Evolutionary conservation across 2,113 vertebrate genomes (phyloP), one percentile per base, ranked within the genome.

Genomic region (Tenebrosternarchus preto): DNA sequence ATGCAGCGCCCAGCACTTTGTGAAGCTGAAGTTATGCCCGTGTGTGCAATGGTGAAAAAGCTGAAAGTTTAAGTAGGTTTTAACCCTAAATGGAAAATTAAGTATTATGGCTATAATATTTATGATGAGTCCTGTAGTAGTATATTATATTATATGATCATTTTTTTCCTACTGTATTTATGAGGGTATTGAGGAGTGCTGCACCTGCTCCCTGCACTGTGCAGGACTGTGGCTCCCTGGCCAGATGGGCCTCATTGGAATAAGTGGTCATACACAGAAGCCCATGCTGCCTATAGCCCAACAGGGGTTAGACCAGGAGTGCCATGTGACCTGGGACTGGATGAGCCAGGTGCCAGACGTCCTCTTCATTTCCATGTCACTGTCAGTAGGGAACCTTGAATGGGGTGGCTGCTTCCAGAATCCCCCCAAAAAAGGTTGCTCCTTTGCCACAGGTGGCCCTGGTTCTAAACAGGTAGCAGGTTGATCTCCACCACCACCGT

Each of bases 351-450:
- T 17, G 60, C 22, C 3, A 17, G 71, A 56, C 53, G 36, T 92
- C 90, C 91, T 92, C 94, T 95, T 96, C 95, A 96, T 97, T 96
- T 96, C 94, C 95, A 96, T 96, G 95, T 96, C 95, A 96, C 95
- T 96, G 94, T 94, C 89, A 12, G 43, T 2, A 50, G n/a, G n/a
- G n/a, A n/a, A n/a, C n/a, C n/a, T n/a, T n/a, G 95, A 96, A 96
- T 96, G 94, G 90, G 89, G 87, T 94, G 91, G 92, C 94, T 94
- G 94, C 93, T 95, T 93, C 95, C 95, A 94, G 95, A 96, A 95
- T 95, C n/a, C n/a, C n/a, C n/a, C n/a, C n/a, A n/a, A n/a, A n/a
- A n/a, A n/a, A n/a, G n/a, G n/a, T n/a, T n/a, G n/a, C n/a, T n/a
- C n/a, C n/a, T n/a, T n/a, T n/a, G n/a, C n/a, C 94, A 92, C 95